Base-by-base conservation (phyloP, 2,797 vertebrate genomes). In the Alfaro cultratus region DNA sequence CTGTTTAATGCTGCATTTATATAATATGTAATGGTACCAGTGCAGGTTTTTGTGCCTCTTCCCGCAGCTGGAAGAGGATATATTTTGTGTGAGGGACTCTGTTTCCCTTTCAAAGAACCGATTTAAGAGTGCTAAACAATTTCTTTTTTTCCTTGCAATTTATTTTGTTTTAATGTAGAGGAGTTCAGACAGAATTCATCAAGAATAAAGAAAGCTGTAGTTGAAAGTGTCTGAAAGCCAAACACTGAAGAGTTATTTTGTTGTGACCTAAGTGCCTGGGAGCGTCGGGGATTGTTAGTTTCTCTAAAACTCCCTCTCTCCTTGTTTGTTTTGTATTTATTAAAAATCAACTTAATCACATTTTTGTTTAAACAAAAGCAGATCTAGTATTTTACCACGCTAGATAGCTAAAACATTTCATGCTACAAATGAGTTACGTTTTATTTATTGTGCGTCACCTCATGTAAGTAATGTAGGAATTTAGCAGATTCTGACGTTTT, bases 71-170 rank as follows among this genome's bases (percentile, higher is more conserved):
- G 84, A 31, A 78, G 77, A 80, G 26, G 5, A 92, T 87, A 15
- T 76, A 53, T 55, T 67, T 90, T 90, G 87, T 87, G 60, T 46
- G 75, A 84, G 91, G 90, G 88, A 79, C 68, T 73, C 41, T 5
- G 84, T 83, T 72, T 79, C 84, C 60, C 80, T 73, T 62, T 49
- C n/a, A 83, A 91, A 78, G 83, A 92, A 94, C 93, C 89, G 92
- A 94, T 95, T 94, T 84, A 91, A 86, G 91, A 92, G 93, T 94
- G 92, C 93, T 95, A 90, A 80, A 81, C 82, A 53, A 41, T 85
- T 81, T 16, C 1, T 16, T 16, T 43, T 60, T 16, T 73, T 73
- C 46, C 23, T 43, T 26, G 67, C 4, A 43, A 2, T 53, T n/a
- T 1, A 18, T 7, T 71, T 49, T 75, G 47, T 26, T 18, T 53